Evolutionary conservation across 2,888 invertebrate species (phyloP).

Genomic region (Ctenicera cuprea): DNA sequence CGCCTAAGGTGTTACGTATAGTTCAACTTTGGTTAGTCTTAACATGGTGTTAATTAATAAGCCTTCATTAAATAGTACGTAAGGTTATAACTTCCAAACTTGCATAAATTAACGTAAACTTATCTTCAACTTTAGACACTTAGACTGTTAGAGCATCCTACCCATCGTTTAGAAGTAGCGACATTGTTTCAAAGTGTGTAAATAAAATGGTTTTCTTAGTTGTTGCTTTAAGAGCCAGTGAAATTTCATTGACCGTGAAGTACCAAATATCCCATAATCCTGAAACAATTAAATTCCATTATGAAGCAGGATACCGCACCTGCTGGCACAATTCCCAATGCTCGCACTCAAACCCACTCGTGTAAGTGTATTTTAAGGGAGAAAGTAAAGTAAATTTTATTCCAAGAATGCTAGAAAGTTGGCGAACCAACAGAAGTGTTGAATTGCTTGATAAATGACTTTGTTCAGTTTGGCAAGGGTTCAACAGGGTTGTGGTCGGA

Average conservation of each 20-base stretch:
- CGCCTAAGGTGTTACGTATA: too few species aligned
- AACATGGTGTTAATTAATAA: too few species aligned
- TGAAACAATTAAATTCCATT: slow-evolving; percentile 30
- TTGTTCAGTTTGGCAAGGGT: slow-evolving; percentile 28
- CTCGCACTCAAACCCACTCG: slow-evolving; percentile 1
- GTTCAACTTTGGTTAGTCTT: too few species aligned
- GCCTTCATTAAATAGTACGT: too few species aligned
- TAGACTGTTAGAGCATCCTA: background rate
- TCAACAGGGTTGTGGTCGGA: slow-evolving; percentile 13
- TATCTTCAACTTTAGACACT: background rate
- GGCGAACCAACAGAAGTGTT: slow-evolving; percentile 7
- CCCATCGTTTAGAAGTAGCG: background rate
- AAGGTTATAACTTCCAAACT: too few species aligned
- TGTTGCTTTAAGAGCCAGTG: slow-evolving; percentile 1
- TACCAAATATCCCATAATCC: slow-evolving; percentile 8
- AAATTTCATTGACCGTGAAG: slow-evolving; percentile 27
- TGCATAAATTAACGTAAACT: background rate
- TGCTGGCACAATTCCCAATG: slow-evolving; percentile 5
- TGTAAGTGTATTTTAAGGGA: slow-evolving; percentile 16
- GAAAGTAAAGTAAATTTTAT: slow-evolving; percentile 19
- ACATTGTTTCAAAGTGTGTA: slow-evolving; percentile 1
- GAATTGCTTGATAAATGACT: slow-evolving; percentile 30
- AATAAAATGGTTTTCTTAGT: background rate
- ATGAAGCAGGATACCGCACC: slow-evolving; percentile 24
- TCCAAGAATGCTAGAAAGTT: slow-evolving; percentile 19